Evolutionary conservation across 2,113 vertebrate genomes (phyloP), one percentile per base, ranked within the genome.

Genomic region (Myotis lucifugus): DNA sequence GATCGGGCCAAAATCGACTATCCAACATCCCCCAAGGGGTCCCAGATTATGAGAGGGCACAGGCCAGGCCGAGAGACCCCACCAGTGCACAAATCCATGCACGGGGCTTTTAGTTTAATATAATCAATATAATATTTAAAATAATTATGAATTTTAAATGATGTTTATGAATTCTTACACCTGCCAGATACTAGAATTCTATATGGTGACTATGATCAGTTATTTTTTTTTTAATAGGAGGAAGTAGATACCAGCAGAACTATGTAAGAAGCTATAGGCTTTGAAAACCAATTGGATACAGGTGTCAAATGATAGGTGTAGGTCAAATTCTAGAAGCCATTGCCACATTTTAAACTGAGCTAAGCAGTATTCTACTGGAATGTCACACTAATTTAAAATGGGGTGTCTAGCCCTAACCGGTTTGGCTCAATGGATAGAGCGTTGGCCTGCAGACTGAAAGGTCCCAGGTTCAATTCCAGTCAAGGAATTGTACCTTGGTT

Each of bases 171-270:
- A 89, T 70, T 88, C 72, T 84, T n/a, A 9, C 9, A n/a, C 8
- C 72, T 88, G 40, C 37, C 90, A 77, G n/a, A 32, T 61, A 82
- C 34, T 23, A 74, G 37, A 79, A 50, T n/a, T 52, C 50, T 84
- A 69, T 46, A 10, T 46, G 21, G 40, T 66, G 19, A 34, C 8
- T 50, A 34, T 23, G 32, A 52, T 14, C 56, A 40, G 40, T 66
- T 23, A 3, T 91, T 95, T 79, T 94, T 91, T 95, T 79, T 95
- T 87, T 69, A 77, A 69, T 8, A 70, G 66, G 37, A 84, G 82
- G 37, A 25, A 90, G 50, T 21, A 37, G 56, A 52, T 69, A 32
- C 4, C 19, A 77, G 5, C 13, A 56, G 13, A 1, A 76, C 42
- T 48, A 40, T 5, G 15, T 8, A 59, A 67, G 14, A 77, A 90